phyloP scores from a whole-genome alignment of 2,797 vertebrate genomes.

The Harpagifer antarcticus region DNA sequence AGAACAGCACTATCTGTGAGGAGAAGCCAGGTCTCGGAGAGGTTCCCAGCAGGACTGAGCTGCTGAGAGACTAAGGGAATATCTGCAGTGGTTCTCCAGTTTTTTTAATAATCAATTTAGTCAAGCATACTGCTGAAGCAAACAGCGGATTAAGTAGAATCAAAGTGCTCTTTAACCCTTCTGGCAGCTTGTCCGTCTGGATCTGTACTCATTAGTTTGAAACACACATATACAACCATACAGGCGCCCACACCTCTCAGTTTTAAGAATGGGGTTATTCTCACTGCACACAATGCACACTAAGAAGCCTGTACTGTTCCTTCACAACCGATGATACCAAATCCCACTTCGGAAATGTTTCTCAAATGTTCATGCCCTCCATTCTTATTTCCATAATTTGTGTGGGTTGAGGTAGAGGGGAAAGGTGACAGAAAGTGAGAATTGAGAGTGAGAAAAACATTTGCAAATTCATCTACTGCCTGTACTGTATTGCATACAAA shows the following conservation, averaged over 20 bases:
- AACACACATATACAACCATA: slow-evolving; percentile 11
- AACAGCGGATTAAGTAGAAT: slow-evolving; percentile 54
- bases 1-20: slow-evolving; percentile 31
- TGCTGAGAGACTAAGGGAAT: slow-evolving; percentile 24
- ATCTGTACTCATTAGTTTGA: slow-evolving; percentile 49
- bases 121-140: slow-evolving; percentile 35
- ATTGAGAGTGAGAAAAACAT: slow-evolving; percentile 20
- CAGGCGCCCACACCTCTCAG: background rate
- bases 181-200: slow-evolving; percentile 46
- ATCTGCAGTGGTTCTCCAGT: slow-evolving; percentile 16
- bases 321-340: slow-evolving; percentile 4
- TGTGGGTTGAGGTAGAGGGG: slow-evolving; percentile 26
- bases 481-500: slow-evolving; percentile 3
- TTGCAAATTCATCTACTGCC: slow-evolving; percentile 24
- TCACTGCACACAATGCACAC: background rate
- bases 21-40: slow-evolving; percentile 30
- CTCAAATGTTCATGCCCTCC: background rate
- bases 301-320: slow-evolving; percentile 17
- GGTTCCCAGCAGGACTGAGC: slow-evolving; percentile 39
- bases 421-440: slow-evolving; percentile 16
- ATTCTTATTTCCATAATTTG: slow-evolving; percentile 44
- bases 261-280: background rate
- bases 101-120: slow-evolving; percentile 55
- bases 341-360: slow-evolving; percentile 27
- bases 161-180: slow-evolving; percentile 61